phyloP scores from a whole-genome alignment of 2,113 vertebrate species.

The Zapus hudsonius region DNA sequence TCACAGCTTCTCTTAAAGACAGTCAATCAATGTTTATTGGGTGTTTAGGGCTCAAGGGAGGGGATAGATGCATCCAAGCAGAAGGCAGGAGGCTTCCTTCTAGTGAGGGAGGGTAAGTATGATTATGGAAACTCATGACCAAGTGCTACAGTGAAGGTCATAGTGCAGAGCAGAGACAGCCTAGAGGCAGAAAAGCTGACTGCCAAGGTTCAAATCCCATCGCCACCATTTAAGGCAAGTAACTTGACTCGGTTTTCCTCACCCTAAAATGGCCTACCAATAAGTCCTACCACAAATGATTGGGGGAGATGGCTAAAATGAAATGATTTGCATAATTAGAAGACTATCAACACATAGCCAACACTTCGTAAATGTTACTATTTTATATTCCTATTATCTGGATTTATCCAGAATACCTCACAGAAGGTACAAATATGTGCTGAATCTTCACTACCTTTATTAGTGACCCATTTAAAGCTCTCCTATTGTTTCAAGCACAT shows the following conservation, averaged over 20 bases:
- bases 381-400: background rate
- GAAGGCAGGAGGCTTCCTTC: background rate
- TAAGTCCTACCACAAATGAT: background rate
- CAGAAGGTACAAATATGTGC: background rate
- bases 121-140: background rate
- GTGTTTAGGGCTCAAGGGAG: background rate
- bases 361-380: background rate
- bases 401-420: background rate
- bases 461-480: background rate
- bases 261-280: background rate
- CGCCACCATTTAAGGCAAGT: background rate
- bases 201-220: background rate
- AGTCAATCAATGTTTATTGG: background rate
- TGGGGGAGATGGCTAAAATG: background rate
- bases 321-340: background rate
- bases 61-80: background rate
- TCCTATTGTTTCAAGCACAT: background rate
- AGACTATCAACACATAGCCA: background rate
- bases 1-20: background rate
- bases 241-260: background rate
- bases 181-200: background rate
- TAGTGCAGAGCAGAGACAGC: background rate
- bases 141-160: background rate
- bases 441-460: background rate
- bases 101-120: background rate